Base-by-base conservation (phyloP, 2,797 vertebrate genomes). In the Clarias laeviceps region DNA sequence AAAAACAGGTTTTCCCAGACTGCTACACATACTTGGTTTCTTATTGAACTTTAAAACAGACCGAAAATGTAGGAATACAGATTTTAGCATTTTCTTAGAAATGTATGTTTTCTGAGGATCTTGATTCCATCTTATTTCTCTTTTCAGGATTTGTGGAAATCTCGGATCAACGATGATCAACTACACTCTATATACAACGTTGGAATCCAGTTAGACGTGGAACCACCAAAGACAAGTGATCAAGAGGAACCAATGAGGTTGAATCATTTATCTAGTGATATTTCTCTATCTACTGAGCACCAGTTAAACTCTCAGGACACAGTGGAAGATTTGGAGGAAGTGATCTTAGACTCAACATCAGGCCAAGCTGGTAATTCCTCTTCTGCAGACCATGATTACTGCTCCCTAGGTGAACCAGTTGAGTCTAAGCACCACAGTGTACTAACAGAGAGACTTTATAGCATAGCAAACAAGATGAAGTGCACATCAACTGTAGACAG, bases 81-180 rank as follows among this genome's bases (percentile, higher is more conserved):
- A 32, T 66, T 40, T 79, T 64, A 77, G 0, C 50, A 56, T 64
- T 64, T 12, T 40, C 9, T n/a, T 45, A 18, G n/a, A 40, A 62
- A 50, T 29, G 4, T 22, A 34, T 65, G 22, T 61, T 5, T 80
- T 50, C 32, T 29, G 7, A 68, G 45, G 57, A 56, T 57, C 12
- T 17, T 68, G 3, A 34, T 73, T 73, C 15, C 24, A 37, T 32
- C 32, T 27, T 29, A 37, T 83, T 70, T 45, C 65, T 12, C 17
- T 62, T 45, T 4, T 7, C 74, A 97, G 96, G 94, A 94, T 56
- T 83, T 95, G 37, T 97, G 96, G 96, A 97, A 96, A 91, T 93
- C 92, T 0, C 94, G 94, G 78, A 93, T 96, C 61, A 91, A 94
- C 59, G 94, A 94, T 84, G 89, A 83, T 20, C 93, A 91, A 27